Evolutionary conservation across 2,113 vertebrate species (phyloP), one percentile per base, ranked within the genome.

Genomic region (Smithornis capensis): DNA sequence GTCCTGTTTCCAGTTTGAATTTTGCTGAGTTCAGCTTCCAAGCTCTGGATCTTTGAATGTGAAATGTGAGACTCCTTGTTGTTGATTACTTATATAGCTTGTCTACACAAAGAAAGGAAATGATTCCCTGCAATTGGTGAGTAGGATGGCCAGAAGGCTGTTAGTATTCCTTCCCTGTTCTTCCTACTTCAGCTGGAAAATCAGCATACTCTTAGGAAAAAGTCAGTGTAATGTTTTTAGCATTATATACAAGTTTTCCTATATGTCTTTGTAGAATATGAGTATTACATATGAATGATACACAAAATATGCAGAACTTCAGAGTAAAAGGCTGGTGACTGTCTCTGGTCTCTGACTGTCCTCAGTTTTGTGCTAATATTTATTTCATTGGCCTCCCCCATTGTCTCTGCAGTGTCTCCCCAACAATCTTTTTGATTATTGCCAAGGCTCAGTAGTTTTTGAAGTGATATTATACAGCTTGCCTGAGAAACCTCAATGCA

Each of bases 401-500:
- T 69, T 27, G 4, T 56, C 44, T 82, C 85, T 90, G 49, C 57
- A 65, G 49, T 79, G 69, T 86, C 45, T 95, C 14, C 7, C 29
- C 57, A 86, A 47, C 73, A 89, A 33, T 76, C 73, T 90, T 89
- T n/a, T 50, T 75, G 67, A 62, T 82, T 82, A 73, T 83, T 93
- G 78, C 85, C 90, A 96, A 95, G n/a, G 71, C 59, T 88, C 76
- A 91, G 84, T 83, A 76, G 59, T 95, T 96, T 90, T 75, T 95
- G 79, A 87, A 94, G 75, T 62, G 69, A 91, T 90, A 60, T 44
- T 87, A 84, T 92, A 45, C 75, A 95, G 62, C 50, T 86, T 95
- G 79, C 62, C 91, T 96, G 91, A 77, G 82, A 96, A 92, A 71
- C 88, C 78, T 97, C 89, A 87, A 15, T 90, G 80, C 89, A 94